Conservation (phyloP, 2,888 invertebrate species). For the Xestia c-nigrum region DNA sequence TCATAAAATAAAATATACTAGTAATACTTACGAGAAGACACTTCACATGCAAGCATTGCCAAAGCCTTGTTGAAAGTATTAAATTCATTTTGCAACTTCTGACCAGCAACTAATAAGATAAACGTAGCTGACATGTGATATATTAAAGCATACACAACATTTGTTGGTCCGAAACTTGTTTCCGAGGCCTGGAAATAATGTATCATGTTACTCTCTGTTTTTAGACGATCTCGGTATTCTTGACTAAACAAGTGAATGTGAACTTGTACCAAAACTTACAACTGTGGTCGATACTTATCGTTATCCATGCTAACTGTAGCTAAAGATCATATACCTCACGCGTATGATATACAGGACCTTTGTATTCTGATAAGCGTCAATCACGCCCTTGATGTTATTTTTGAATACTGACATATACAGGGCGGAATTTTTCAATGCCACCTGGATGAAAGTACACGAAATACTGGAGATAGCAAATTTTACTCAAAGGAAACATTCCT, state of each 20-base stretch:
- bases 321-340: neutral
- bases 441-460: too few species aligned
- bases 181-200: conserved; percentile 28
- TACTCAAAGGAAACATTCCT: too few species aligned
- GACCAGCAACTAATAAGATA: conserved; percentile 42
- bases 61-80: conserved; percentile 47
- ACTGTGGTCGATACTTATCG: neutral
- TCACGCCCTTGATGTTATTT: neutral
- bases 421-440: too few species aligned
- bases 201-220: neutral
- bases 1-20: neutral
- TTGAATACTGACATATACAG: too few species aligned
- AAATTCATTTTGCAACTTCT: conserved; percentile 54
- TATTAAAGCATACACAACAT: conserved; percentile 37
- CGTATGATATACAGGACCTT: neutral
- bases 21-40: conserved; percentile 44
- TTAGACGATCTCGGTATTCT: neutral
- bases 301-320: neutral
- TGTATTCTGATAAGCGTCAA: neutral
- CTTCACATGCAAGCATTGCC: conserved; percentile 48
- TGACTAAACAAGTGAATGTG: neutral
- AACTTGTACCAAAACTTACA: neutral
- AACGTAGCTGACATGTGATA: conserved; percentile 51
- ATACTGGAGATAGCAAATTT: too few species aligned
- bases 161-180: conserved; percentile 7